Evolutionary conservation across 2,888 invertebrate genomes (phyloP), one percentile per base, ranked within the genome.

Genomic region (Cheilosia urbana): DNA sequence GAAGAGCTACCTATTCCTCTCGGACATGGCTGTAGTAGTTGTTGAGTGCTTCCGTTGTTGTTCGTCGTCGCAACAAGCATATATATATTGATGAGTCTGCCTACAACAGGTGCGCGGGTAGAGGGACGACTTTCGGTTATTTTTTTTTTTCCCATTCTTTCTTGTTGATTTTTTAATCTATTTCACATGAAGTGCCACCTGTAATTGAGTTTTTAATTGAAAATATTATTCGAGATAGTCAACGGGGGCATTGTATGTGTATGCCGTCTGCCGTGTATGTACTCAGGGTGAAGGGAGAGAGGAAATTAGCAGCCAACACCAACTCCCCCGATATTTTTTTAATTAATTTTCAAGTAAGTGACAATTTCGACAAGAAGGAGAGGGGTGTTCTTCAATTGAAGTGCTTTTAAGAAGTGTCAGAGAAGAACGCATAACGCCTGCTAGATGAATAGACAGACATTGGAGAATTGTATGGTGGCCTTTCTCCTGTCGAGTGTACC

Each of bases 201-300:
- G 77, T 88, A 88, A 88, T 88, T 88, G 88, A 87, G 88, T 88
- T 88, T 88, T 88, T 88, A 88, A 88, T 88, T 88, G 88, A 82
- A 88, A 88, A 88, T 88, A 88, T 88, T 85, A 83, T 88, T 87
- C 83, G 71, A 80, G 85, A 73, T 77, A 72, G 34, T 40, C 51
- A 51, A 47, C 30, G 45, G 40, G 15, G 30, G 7, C 24, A 42
- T 53, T 17, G 58, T 3, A 13, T n/a, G 27, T 24, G 15, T 24
- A 21, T 37, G 17, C 3, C n/a, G n/a, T n/a, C n/a, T n/a, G n/a
- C n/a, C 27, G 66, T 24, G 58, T 60, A 45, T 53, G 42, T 53
- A 45, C 45, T 3, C 24, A 19, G 6, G 19, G 30, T 1, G 19
- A 34, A 30, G 30, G 30, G 40, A 15, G 42, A 40, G 40, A 42